phyloP scores from a whole-genome alignment of 2,888 invertebrate species.

The Phortica okadai region DNA sequence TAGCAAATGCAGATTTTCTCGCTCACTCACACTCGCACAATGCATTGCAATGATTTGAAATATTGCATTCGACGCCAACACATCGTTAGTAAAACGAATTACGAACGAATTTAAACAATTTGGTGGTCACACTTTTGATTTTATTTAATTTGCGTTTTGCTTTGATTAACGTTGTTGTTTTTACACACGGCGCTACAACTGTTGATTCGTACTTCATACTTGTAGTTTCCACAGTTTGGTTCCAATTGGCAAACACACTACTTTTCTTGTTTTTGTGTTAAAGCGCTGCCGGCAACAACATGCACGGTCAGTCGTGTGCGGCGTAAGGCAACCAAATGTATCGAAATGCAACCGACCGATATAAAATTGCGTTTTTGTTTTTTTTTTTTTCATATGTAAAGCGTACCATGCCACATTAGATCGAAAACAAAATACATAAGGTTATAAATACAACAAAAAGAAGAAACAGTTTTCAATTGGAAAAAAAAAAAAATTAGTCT shows the following conservation, averaged over 20 bases:
- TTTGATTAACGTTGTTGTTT: constrained; percentile 29
- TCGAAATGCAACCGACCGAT: constrained; percentile 76
- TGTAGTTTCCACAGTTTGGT: constrained; percentile 2
- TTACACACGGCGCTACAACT: constrained; percentile 45
- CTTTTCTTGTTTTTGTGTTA: neutral
- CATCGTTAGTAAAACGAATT: no score
- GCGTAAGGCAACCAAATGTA: constrained; percentile 77
- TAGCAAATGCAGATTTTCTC: no score
- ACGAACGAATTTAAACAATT: no score
- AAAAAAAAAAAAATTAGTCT: constrained; percentile 58
- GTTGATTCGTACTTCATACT: constrained; percentile 15
- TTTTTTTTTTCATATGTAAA: neutral
- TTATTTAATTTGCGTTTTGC: constrained; percentile 44
- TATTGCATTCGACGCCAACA: no score
- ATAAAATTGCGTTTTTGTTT: constrained; percentile 66
- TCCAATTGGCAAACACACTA: constrained; percentile 28
- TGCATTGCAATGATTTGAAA: no score
- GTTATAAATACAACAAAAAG: neutral
- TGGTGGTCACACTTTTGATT: constrained; percentile 21
- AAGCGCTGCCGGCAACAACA: constrained; percentile 64
- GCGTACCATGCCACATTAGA: neutral
- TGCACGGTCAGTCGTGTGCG: constrained; percentile 77
- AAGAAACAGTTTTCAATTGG: constrained; percentile 63
- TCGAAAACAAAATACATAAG: constrained; percentile 55
- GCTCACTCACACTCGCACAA: no score